Conservation (phyloP, 2,113 vertebrate genomes). For the Tretioscincus oriximinensis region DNA sequence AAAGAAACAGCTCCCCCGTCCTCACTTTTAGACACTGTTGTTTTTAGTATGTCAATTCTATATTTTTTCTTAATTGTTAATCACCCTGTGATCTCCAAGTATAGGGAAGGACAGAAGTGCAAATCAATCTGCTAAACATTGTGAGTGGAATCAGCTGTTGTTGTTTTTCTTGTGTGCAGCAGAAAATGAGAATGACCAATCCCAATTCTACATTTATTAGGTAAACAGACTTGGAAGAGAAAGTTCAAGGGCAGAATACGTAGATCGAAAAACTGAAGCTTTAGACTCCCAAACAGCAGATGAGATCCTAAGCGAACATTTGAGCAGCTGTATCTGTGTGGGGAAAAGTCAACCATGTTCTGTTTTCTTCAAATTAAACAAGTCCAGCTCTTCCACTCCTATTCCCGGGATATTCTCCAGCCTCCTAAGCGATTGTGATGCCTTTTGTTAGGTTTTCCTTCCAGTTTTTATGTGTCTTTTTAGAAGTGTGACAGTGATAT, state of each 20-base stretch:
- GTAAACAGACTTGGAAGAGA: not conserved
- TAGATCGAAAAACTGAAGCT: not conserved
- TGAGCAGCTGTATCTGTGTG: not conserved
- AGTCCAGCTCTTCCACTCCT: not conserved
- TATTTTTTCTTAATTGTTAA: too few relatives aligned
- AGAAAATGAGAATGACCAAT: not conserved
- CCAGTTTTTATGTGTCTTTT: not conserved
- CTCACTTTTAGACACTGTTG: too few relatives aligned
- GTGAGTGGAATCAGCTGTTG: not conserved
- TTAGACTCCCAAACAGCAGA: not conserved
- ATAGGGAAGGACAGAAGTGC: too few relatives aligned
- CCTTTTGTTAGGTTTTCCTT: not conserved
- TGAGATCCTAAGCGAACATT: not conserved
- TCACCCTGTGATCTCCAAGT: too few relatives aligned
- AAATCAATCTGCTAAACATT: too few relatives aligned
- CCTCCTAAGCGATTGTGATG: not conserved
- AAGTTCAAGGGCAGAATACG: not conserved
- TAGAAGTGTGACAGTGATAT: not conserved
- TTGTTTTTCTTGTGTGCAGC: not conserved
- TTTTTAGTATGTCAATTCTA: too few relatives aligned
- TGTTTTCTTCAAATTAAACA: not conserved
- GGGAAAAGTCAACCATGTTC: not conserved
- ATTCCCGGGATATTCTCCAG: conserved; percentile 8
- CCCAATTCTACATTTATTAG: not conserved
- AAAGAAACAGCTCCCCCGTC: too few relatives aligned